Evolutionary conservation across 2,888 invertebrate species (phyloP).

Genomic region (Leptopilina syphax): DNA sequence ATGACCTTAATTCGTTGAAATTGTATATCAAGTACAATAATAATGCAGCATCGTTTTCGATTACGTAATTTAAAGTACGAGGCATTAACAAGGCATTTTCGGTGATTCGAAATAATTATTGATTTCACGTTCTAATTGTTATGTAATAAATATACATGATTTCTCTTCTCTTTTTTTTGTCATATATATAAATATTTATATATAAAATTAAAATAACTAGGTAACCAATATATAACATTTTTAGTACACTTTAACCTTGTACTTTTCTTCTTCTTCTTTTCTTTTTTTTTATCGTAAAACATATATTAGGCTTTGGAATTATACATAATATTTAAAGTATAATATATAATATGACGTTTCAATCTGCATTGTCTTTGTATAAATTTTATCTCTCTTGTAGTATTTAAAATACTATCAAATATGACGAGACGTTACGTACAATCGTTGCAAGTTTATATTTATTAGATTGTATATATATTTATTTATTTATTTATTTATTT

Average conservation of each 20-base stretch:
- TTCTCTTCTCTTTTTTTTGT: not conserved
- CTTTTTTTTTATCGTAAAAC: slow-evolving; percentile 9
- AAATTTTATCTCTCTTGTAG: slow-evolving; percentile 16
- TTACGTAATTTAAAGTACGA: slow-evolving; percentile 11
- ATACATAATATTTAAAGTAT: slow-evolving; percentile 9
- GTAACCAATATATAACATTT: slow-evolving; percentile 40
- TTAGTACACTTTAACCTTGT: slow-evolving; percentile 35
- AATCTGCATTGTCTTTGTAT: slow-evolving; percentile 19
- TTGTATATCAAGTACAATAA: slow-evolving; percentile 2
- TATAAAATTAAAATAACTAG: slow-evolving; percentile 32
- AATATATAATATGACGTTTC: slow-evolving; percentile 6
- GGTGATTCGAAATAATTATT: slow-evolving; percentile 19
- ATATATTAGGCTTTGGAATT: slow-evolving; percentile 37
- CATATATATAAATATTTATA: not conserved
- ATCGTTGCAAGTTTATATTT: slow-evolving; percentile 16
- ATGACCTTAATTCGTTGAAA: not conserved
- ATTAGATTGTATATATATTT: not conserved
- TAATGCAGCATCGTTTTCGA: slow-evolving; percentile 8
- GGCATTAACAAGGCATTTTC: slow-evolving; percentile 32
- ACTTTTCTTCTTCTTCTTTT: not conserved
- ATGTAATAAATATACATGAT: slow-evolving; percentile 9
- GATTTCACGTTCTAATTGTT: slow-evolving; percentile 25
- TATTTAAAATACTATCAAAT: slow-evolving; percentile 17
- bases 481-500: not conserved
- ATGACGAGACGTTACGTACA: slow-evolving; percentile 26